Conservation (phyloP, 2,113 vertebrate genomes). For the Hirundichthys speculiger region DNA sequence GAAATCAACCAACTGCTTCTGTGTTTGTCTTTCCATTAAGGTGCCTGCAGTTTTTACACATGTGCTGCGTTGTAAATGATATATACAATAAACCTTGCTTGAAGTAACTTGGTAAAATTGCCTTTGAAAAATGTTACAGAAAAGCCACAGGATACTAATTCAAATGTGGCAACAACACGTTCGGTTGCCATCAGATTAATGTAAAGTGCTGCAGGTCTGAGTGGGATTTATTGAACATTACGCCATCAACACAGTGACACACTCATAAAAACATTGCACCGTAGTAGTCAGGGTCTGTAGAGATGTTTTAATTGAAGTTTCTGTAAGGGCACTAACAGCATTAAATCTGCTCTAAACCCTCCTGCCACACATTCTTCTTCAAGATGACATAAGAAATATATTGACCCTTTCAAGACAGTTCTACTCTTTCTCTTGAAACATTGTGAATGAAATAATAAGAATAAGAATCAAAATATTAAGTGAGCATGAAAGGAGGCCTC, state of each 20-base stretch:
- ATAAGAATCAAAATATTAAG: background rate
- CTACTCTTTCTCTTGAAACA: background rate
- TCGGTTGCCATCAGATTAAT: too few relatives aligned
- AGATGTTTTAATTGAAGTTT: background rate
- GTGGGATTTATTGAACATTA: background rate
- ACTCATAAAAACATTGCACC: background rate
- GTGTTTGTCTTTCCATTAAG: too few relatives aligned
- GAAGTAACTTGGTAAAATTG: too few relatives aligned
- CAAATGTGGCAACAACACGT: too few relatives aligned
- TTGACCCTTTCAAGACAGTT: background rate
- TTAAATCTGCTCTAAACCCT: background rate
- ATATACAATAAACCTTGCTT: too few relatives aligned
- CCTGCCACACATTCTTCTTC: background rate
- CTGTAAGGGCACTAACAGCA: background rate
- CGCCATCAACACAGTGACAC: background rate
- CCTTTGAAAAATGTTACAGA: too few relatives aligned
- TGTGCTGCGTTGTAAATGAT: too few relatives aligned
- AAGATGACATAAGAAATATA: slow-evolving; percentile 1
- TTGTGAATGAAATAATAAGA: background rate
- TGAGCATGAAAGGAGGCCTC: too few relatives aligned
- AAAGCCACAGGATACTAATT: too few relatives aligned
- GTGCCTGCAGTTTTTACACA: too few relatives aligned
- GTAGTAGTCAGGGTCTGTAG: background rate
- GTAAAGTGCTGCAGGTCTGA: too few relatives aligned
- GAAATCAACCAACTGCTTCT: too few relatives aligned